Evolutionary conservation across 2,797 vertebrate genomes (phyloP).

Genomic region (Carapus acus): DNA sequence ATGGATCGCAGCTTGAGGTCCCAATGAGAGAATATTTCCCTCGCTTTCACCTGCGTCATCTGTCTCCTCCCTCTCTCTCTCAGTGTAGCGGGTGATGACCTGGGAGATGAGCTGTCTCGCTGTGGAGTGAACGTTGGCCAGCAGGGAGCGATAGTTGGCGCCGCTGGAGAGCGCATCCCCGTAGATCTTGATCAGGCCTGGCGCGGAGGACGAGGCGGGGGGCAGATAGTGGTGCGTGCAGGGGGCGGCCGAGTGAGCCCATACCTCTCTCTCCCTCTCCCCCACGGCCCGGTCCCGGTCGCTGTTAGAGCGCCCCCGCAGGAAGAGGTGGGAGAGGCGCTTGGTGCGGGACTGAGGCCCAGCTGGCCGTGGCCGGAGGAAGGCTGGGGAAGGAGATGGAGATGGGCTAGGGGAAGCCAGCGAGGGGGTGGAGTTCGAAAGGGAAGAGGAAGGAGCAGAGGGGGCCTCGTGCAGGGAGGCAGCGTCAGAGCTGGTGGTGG

Average conservation of each 20-base stretch:
- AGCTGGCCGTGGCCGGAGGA: slow-evolving; percentile 72
- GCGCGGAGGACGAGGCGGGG: slow-evolving; percentile 71
- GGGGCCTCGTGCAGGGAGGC: slow-evolving; percentile 74
- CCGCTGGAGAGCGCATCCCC: slow-evolving; percentile 78
- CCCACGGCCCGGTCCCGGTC: slow-evolving; percentile 72
- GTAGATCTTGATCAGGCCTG: slow-evolving; percentile 80
- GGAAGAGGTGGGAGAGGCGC: slow-evolving; percentile 86
- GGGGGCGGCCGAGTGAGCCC: slow-evolving; percentile 70
- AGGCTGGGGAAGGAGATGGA: slow-evolving; percentile 70
- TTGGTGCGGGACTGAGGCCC: slow-evolving; percentile 80
- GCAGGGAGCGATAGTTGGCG: slow-evolving; percentile 79
- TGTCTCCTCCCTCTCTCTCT: slow-evolving; percentile 75
- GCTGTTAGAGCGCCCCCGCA: slow-evolving; percentile 77
- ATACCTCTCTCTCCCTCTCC: slow-evolving; percentile 68
- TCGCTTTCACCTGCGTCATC: slow-evolving; percentile 69
- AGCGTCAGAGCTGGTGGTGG: slow-evolving; percentile 80
- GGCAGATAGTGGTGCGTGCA: slow-evolving; percentile 77
- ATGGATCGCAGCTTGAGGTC: slow-evolving; percentile 37
- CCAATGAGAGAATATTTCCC: slow-evolving; percentile 42
- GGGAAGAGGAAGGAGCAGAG: slow-evolving; percentile 73
- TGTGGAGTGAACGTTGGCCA: slow-evolving; percentile 75
- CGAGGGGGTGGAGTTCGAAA: slow-evolving; percentile 78
- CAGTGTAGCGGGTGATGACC: slow-evolving; percentile 79
- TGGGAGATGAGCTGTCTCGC: slow-evolving; percentile 76
- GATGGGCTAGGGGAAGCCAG: slow-evolving; percentile 72